A percentile compares a stretch with the other conserved stretches of the same genome.
Evolutionary conservation across 23 tunicate genomes (phyloP).

Genomic region (Clavelina lepadiformis): DNA sequence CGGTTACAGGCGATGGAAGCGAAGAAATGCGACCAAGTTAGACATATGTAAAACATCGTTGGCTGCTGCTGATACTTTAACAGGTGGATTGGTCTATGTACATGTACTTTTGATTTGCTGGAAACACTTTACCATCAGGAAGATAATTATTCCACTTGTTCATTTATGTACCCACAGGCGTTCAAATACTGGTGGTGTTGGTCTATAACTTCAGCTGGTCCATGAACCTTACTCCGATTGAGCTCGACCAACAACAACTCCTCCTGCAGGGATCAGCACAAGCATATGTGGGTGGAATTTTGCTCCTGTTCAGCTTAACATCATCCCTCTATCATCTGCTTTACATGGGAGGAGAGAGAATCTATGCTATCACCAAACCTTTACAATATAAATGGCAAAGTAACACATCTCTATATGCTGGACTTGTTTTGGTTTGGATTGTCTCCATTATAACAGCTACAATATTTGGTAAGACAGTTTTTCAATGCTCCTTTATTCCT

Average conservation of each 20-base stretch:
- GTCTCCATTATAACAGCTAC: not conserved
- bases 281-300: constrained; percentile 6
- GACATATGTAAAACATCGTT: no score
- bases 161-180: no score
- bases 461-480: not conserved
- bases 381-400: not conserved
- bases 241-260: not conserved
- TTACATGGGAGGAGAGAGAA: not conserved
- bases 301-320: not conserved
- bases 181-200: not conserved
- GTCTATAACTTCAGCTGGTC: constrained; percentile 2
- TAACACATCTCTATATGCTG: not conserved
- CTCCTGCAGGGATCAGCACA: not conserved
- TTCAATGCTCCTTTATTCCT: no score
- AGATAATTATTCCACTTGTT: no score
- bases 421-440: not conserved
- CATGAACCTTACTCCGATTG: not conserved
- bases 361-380: constrained; percentile 6
- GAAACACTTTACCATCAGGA: no score
- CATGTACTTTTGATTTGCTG: no score
- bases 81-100: no score
- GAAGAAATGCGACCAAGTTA: no score
- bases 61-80: no score
- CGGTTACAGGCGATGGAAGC: no score
- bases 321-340: constrained; percentile 4